Evolutionary conservation across 2,888 invertebrate genomes (phyloP).

Genomic region (Norana najaformis): DNA sequence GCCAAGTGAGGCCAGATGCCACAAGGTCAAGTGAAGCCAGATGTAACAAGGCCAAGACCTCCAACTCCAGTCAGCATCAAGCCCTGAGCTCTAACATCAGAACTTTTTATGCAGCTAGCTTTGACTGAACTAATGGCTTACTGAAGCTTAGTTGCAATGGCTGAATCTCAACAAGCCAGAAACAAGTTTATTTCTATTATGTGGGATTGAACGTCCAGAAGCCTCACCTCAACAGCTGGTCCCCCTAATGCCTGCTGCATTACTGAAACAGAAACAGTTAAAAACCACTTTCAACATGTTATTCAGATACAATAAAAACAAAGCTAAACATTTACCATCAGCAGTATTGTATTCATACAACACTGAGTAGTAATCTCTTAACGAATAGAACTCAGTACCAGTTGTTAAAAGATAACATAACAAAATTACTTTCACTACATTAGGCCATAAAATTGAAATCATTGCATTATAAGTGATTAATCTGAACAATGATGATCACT

Average conservation of each 20-base stretch:
- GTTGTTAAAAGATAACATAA: neutral
- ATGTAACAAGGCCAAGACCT: neutral
- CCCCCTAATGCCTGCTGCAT: slow-evolving; percentile 64
- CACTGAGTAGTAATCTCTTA: neutral
- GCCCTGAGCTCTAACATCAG: neutral
- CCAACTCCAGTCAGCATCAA: neutral
- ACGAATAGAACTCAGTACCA: neutral
- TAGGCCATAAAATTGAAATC: neutral
- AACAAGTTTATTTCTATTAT: neutral
- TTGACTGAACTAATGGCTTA: too few relatives aligned
- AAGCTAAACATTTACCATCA: too few relatives aligned
- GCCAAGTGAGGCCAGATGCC: neutral
- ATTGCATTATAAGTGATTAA: neutral
- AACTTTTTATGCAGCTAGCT: neutral
- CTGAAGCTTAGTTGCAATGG: neutral
- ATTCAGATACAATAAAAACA: too few relatives aligned
- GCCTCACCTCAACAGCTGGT: slow-evolving; percentile 70
- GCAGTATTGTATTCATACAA: too few relatives aligned
- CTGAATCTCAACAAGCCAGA: neutral
- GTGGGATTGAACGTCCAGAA: neutral
- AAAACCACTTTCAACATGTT: neutral
- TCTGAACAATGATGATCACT: too few relatives aligned
- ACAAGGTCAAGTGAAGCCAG: too few relatives aligned
- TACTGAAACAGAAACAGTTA: slow-evolving; percentile 33
- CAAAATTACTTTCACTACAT: neutral